phyloP scores from a whole-genome alignment of 2,797 vertebrate species.

The Squalus acanthias region DNA sequence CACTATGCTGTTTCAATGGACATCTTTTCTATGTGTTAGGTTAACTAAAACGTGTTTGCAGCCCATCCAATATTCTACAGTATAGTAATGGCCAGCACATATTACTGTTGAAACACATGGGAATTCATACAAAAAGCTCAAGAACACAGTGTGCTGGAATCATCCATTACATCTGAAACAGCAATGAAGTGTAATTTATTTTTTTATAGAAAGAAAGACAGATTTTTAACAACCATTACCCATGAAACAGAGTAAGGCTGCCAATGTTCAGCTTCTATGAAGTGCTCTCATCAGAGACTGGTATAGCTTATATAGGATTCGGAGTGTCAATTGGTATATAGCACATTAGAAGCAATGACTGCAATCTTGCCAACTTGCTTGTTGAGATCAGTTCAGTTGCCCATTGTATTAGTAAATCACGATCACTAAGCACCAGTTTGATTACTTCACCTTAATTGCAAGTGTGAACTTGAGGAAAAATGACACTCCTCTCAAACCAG shows the following conservation, averaged over 20 bases:
- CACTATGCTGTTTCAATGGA: neutral
- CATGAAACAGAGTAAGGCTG: neutral
- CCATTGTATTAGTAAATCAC: neutral
- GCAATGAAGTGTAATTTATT: neutral
- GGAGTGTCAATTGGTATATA: neutral
- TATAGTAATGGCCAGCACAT: neutral
- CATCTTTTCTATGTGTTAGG: neutral
- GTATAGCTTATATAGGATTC: neutral
- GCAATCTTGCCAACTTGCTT: neutral
- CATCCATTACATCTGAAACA: constrained; percentile 15
- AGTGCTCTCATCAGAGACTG: constrained; percentile 8
- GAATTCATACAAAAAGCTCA: constrained; percentile 4
- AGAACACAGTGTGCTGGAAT: constrained; percentile 18
- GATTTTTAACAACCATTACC: constrained; percentile 6
- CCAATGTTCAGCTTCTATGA: neutral
- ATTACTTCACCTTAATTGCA: constrained; percentile 8
- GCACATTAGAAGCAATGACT: neutral
- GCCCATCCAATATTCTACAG: neutral
- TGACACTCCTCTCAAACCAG: neutral
- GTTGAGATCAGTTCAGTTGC: neutral
- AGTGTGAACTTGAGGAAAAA: neutral
- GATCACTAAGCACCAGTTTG: neutral
- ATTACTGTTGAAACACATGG: constrained; percentile 27
- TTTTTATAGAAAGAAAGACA: constrained; percentile 21
- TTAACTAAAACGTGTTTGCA: neutral